These are phyloP conservation scores for Atta cephalotes DNA, from an alignment of 1,140 invertebrate species.

Conservation along the genomic window DNA sequence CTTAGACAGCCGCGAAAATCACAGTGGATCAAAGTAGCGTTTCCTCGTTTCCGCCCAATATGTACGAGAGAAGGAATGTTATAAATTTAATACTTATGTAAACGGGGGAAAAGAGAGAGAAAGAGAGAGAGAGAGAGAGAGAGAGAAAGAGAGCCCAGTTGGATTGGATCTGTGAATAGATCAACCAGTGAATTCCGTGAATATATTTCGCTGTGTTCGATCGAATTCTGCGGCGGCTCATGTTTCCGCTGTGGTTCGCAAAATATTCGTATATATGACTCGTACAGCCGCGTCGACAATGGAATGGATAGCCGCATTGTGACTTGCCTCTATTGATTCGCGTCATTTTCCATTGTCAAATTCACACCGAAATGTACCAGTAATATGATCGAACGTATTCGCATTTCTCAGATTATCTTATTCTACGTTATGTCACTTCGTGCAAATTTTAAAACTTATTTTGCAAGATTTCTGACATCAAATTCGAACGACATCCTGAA, in stretches of 20 bases:
- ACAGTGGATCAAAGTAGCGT: neutral
- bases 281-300: neutral
- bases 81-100: constrained; percentile 55
- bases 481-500: neutral
- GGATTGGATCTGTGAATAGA: constrained; percentile 35
- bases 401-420: neutral
- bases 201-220: constrained; percentile 12
- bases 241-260: constrained; percentile 29
- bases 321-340: constrained; percentile 11
- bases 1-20: constrained; percentile 19
- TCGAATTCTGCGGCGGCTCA: constrained; percentile 41
- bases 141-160: neutral
- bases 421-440: neutral
- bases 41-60: neutral
- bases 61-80: constrained; percentile 18
- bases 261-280: constrained; percentile 43
- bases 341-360: constrained; percentile 29
- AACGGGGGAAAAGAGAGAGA: neutral
- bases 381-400: neutral
- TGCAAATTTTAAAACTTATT: neutral
- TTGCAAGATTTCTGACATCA: neutral
- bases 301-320: constrained; percentile 30
- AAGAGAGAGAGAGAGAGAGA: constrained; percentile 4
- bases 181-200: constrained; percentile 26
- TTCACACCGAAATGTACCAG: neutral